Evolutionary conservation across 2,888 invertebrate species (phyloP), one percentile per base, ranked within the genome.

Genomic region (Leptinotarsa juncta): DNA sequence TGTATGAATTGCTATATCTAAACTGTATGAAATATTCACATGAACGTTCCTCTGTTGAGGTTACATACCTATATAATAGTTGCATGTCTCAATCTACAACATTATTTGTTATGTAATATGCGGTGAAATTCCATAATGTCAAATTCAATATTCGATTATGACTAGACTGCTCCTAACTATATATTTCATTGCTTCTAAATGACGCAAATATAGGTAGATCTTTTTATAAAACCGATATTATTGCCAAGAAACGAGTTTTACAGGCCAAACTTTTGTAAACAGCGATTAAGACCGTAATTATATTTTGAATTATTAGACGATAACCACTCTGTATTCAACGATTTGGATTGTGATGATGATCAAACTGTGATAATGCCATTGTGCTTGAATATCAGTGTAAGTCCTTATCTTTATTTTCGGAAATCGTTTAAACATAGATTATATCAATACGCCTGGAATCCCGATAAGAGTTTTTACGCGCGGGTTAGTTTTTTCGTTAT

Each of bases 221-320:
- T 69, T 69, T 57, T 57, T 69, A 57, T 69, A 69, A 69, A 69
- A 55, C 49, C 57, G 57, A 53, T 48, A 48, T 62, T 69, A 69
- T 69, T 69, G 69, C 69, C 69, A 69, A 69, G 57, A 57, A 60
- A 69, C 20, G 69, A 57, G 42, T 20, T 49, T 20, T 48, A 62
- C 42, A 32, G 62, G n/a, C 62, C n/a, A n/a, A 62, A 32, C 62
- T 62, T 62, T 32, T 62, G 42, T 62, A 62, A 62, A 62, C 62
- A 62, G 42, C 62, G 62, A 62, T 62, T 62, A 62, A 62, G 57
- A 62, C 62, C 62, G 62, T 62, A 62, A 62, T 62, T 23, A 57
- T 57, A 57, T 57, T 57, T 23, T 4, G 14, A 23, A 57, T 57
- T 26, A 62, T 62, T n/a, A 62, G 16, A 14, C 7, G 42, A n/a